Evolutionary conservation across 2,797 vertebrate genomes (phyloP).

Genomic region (Artibeus jamaicensis): DNA sequence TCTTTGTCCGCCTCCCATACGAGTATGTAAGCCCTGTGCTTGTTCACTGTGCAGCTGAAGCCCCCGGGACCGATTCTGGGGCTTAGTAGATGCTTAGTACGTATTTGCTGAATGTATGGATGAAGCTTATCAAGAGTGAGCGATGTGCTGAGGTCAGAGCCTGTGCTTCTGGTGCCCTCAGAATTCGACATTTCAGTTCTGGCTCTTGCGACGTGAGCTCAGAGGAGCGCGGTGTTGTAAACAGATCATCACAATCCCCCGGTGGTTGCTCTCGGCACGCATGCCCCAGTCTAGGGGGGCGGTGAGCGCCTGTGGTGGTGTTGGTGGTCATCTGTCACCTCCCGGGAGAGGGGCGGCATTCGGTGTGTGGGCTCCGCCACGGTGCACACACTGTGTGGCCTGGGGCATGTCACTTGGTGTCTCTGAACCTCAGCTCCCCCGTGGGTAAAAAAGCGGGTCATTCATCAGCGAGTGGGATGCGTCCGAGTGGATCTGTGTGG

Average conservation of each 20-base stretch:
- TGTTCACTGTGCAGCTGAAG: background rate
- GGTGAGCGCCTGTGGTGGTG: background rate
- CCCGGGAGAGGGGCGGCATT: background rate
- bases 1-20: background rate
- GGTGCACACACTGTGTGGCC: background rate
- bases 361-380: background rate
- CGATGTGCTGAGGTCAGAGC: background rate
- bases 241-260: background rate
- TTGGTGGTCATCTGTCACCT: background rate
- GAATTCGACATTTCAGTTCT: background rate
- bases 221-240: background rate
- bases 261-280: background rate
- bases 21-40: background rate
- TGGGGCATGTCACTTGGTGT: accelerated
- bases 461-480: background rate
- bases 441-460: background rate
- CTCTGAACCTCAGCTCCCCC: background rate
- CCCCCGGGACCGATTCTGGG: background rate
- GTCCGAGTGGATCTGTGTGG: background rate
- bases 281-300: background rate
- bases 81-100: background rate
- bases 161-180: background rate
- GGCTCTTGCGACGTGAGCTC: background rate
- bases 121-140: background rate
- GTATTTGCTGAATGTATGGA: background rate